Conservation (phyloP, 2,113 vertebrate species). For the Anguilla japonica region DNA sequence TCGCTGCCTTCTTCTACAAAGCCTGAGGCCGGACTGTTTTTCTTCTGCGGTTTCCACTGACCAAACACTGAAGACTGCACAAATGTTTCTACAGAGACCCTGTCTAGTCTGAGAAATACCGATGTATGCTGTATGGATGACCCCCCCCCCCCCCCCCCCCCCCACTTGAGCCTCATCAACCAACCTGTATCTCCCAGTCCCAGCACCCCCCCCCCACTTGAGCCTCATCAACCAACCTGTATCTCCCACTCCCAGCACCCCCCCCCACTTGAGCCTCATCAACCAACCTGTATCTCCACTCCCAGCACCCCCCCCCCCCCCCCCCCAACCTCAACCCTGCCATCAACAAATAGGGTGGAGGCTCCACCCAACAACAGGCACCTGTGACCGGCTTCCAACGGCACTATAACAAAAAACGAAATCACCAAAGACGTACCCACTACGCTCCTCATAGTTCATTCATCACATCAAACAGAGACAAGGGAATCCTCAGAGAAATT, state of each 20-base stretch:
- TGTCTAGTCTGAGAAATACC: too few species aligned
- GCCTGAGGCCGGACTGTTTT: background rate
- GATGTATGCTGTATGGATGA: background rate
- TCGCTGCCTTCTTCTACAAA: background rate
- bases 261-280: background rate
- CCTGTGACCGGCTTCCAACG: background rate
- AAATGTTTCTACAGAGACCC: background rate
- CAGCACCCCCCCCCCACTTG: too few species aligned
- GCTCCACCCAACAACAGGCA: background rate
- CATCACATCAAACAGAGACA: constrained; percentile 5
- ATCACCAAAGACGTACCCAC: background rate
- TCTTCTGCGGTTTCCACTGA: background rate
- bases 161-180: background rate
- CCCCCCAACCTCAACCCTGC: background rate
- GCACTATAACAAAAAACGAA: background rate
- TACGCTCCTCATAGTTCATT: background rate
- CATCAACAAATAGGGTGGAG: background rate
- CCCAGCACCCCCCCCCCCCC: too few species aligned
- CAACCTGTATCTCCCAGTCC: background rate
- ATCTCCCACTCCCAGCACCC: background rate
- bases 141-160: too few species aligned
- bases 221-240: background rate
- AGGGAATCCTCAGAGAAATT: background rate
- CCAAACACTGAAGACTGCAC: background rate
- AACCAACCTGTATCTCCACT: background rate